phyloP scores from a whole-genome alignment of 2,888 invertebrate genomes.

The Biston betularia region DNA sequence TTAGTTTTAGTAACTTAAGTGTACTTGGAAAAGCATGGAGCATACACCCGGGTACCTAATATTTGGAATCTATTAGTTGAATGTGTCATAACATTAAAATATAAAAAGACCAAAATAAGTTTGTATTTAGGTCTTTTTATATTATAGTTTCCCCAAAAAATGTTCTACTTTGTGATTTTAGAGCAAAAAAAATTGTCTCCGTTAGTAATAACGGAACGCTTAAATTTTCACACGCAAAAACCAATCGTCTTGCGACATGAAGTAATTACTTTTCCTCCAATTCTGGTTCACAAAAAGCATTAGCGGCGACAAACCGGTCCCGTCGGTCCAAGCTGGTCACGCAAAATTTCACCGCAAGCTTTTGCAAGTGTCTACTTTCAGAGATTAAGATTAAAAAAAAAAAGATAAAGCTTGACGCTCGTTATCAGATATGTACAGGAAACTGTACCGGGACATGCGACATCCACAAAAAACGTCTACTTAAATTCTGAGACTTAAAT shows the following conservation, averaged over 20 bases:
- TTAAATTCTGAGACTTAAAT: too few relatives aligned
- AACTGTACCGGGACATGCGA: too few relatives aligned
- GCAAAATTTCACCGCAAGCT: slow-evolving; percentile 19
- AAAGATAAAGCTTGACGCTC: neutral
- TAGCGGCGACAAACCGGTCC: slow-evolving; percentile 40
- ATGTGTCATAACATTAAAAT: too few relatives aligned
- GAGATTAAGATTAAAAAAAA: slow-evolving; percentile 1
- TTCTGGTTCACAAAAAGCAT: slow-evolving; percentile 29
- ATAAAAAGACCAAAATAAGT: too few relatives aligned
- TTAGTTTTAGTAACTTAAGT: too few relatives aligned
- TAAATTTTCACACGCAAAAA: slow-evolving; percentile 15
- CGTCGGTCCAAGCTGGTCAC: slow-evolving; percentile 36
- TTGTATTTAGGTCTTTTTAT: too few relatives aligned
- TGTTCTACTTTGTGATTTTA: neutral
- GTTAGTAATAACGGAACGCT: slow-evolving; percentile 7
- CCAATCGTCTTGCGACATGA: slow-evolving; percentile 12
- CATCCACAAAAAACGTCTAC: too few relatives aligned
- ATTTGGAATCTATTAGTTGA: too few relatives aligned
- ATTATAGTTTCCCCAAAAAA: neutral
- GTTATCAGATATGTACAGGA: neutral
- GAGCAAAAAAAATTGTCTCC: slow-evolving; percentile 5
- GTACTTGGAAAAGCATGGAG: too few relatives aligned
- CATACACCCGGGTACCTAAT: too few relatives aligned
- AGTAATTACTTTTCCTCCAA: slow-evolving; percentile 27
- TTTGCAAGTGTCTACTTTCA: slow-evolving; percentile 1